phyloP scores from a whole-genome alignment of 2,888 invertebrate species.

The Stenodera caucasica region DNA sequence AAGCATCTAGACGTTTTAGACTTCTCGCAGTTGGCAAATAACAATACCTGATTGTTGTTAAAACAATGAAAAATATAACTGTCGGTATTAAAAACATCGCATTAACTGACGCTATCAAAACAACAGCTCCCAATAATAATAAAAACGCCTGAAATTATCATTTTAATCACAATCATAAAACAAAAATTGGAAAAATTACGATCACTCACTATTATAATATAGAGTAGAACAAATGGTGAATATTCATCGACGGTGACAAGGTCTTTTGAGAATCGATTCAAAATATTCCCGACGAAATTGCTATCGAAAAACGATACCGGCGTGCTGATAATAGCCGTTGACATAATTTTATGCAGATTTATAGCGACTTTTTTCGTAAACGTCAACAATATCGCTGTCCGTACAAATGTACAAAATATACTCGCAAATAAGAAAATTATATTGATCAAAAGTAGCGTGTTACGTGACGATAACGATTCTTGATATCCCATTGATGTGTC shows the following conservation, averaged over 20 bases:
- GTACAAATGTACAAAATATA: not conserved
- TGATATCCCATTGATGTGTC: constrained; percentile 7
- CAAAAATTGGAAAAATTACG: not conserved
- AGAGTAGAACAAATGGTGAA: constrained; percentile 17
- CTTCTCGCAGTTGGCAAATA: constrained; percentile 77
- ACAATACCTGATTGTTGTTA: constrained; percentile 65
- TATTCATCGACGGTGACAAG: constrained; percentile 21
- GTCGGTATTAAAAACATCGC: constrained; percentile 69
- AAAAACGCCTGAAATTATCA: constrained; percentile 56
- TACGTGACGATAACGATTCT: not conserved
- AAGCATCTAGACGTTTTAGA: constrained; percentile 70
- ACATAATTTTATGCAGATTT: constrained; percentile 26
- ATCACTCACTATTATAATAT: constrained; percentile 20
- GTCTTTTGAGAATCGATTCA: constrained; percentile 63
- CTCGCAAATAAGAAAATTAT: not conserved
- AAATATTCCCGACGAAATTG: constrained; percentile 43
- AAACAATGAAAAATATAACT: constrained; percentile 62
- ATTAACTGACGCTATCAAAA: constrained; percentile 72
- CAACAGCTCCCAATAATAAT: constrained; percentile 67
- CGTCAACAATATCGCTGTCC: constrained; percentile 9
- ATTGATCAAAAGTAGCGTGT: not conserved
- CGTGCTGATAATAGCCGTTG: constrained; percentile 18
- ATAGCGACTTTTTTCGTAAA: constrained; percentile 18
- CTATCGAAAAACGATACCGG: constrained; percentile 22
- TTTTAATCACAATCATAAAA: not conserved